Conservation (phyloP, 2,888 invertebrate species). For the Villa cingulata region DNA sequence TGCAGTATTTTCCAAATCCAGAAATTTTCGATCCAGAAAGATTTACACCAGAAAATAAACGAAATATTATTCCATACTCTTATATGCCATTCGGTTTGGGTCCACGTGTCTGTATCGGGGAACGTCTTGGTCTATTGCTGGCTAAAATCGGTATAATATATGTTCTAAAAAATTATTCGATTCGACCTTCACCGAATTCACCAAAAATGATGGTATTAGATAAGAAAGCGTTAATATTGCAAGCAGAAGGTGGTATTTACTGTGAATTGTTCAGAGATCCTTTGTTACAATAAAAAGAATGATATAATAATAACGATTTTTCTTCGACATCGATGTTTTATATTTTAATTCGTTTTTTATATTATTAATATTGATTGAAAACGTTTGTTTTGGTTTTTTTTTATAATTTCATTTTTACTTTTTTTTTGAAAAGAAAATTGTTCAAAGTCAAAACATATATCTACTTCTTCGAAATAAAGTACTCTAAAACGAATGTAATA, state of each 20-base stretch:
- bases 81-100: slow-evolving; percentile 30
- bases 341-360: too few relatives aligned
- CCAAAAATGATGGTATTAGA: slow-evolving; percentile 22
- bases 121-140: slow-evolving; percentile 29
- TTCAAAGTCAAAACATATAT: too few relatives aligned
- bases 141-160: slow-evolving; percentile 28
- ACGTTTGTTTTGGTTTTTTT: too few relatives aligned
- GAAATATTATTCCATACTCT: slow-evolving; percentile 26
- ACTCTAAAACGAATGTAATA: too few relatives aligned
- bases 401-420: too few relatives aligned
- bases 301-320: too few relatives aligned
- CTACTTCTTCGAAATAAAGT: too few relatives aligned
- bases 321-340: too few relatives aligned
- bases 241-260: slow-evolving; percentile 21
- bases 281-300: neutral
- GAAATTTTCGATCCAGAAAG: slow-evolving; percentile 32
- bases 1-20: slow-evolving; percentile 27
- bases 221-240: slow-evolving; percentile 24
- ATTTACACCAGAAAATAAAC: slow-evolving; percentile 28
- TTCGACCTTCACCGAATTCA: slow-evolving; percentile 18
- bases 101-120: slow-evolving; percentile 32
- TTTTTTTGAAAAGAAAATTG: too few relatives aligned
- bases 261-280: slow-evolving; percentile 26
- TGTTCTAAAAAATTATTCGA: slow-evolving; percentile 28
- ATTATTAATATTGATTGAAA: too few relatives aligned